A percentile compares a stretch with the other conserved stretches of the same genome.
Conservation (phyloP, 2,888 invertebrate genomes). For the Spatulosminthurus flaviceps region DNA sequence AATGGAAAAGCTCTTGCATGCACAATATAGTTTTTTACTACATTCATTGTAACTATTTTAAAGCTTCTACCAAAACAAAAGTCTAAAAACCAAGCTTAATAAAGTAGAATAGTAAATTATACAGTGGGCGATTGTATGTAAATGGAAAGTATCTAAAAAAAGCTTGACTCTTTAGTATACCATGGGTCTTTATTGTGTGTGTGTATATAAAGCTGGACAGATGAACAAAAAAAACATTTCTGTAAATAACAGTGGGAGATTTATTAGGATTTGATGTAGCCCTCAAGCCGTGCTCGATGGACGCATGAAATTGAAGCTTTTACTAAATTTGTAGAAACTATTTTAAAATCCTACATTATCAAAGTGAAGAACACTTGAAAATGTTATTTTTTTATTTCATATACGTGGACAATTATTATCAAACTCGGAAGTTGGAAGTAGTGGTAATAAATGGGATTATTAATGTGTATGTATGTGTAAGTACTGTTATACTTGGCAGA, state of each 20-base stretch:
- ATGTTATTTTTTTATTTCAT: too few relatives aligned
- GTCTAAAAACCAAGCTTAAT: neutral
- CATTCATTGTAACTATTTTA: neutral
- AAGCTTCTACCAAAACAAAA: constrained; percentile 8
- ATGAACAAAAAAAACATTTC: too few relatives aligned
- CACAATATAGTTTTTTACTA: too few relatives aligned
- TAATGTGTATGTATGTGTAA: neutral
- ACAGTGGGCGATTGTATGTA: neutral
- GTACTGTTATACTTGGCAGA: too few relatives aligned
- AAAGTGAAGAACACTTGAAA: constrained; percentile 5
- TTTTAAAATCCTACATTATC: neutral
- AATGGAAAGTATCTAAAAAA: too few relatives aligned
- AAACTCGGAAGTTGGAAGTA: constrained; percentile 9
- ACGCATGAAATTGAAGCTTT: neutral
- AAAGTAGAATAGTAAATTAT: neutral
- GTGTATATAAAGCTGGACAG: too few relatives aligned
- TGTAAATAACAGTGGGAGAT: too few relatives aligned
- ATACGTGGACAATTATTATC: neutral
- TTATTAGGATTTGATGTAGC: too few relatives aligned
- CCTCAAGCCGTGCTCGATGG: neutral
- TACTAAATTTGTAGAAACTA: neutral
- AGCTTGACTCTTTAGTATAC: too few relatives aligned
- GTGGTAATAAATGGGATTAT: constrained; percentile 9
- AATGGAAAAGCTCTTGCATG: neutral
- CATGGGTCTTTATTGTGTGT: too few relatives aligned